Evolutionary conservation across 2,113 vertebrate species (phyloP).

Genomic region (Epinephelus lanceolatus): DNA sequence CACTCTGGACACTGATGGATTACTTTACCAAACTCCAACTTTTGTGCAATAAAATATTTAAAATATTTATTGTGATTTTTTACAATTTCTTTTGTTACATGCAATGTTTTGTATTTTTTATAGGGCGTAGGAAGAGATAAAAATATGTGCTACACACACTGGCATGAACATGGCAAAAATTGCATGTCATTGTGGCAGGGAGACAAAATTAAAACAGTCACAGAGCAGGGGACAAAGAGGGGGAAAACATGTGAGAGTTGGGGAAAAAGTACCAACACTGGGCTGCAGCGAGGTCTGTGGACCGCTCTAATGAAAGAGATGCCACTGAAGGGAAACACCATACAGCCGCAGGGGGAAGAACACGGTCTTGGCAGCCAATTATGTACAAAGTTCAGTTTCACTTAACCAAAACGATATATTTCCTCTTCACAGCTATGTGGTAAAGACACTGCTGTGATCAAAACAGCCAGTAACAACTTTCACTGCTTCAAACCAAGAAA

Average conservation of each 20-base stretch:
- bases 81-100: not conserved
- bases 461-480: constrained; percentile 66
- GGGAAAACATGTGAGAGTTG: constrained; percentile 11
- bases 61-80: constrained; percentile 8
- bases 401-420: constrained; percentile 76
- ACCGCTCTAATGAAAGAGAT: constrained; percentile 73
- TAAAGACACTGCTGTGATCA: constrained; percentile 70
- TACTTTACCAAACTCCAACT: constrained; percentile 2
- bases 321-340: constrained; percentile 75
- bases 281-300: constrained; percentile 62
- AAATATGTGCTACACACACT: not conserved
- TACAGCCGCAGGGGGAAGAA: constrained; percentile 74
- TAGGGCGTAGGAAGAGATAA: not conserved
- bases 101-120: constrained; percentile 10
- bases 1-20: constrained; percentile 15
- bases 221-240: not conserved
- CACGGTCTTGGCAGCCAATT: constrained; percentile 70
- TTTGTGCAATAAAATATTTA: not conserved
- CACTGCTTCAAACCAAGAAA: constrained; percentile 60
- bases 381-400: constrained; percentile 81
- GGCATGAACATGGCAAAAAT: constrained; percentile 1
- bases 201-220: constrained; percentile 22
- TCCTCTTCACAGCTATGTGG: constrained; percentile 65
- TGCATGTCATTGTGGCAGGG: not conserved
- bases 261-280: constrained; percentile 37